Percentiles rank a stretch among this genome's conserved stretches.
Conservation (phyloP, 2,888 invertebrate species). For the Tigriopus californicus region DNA sequence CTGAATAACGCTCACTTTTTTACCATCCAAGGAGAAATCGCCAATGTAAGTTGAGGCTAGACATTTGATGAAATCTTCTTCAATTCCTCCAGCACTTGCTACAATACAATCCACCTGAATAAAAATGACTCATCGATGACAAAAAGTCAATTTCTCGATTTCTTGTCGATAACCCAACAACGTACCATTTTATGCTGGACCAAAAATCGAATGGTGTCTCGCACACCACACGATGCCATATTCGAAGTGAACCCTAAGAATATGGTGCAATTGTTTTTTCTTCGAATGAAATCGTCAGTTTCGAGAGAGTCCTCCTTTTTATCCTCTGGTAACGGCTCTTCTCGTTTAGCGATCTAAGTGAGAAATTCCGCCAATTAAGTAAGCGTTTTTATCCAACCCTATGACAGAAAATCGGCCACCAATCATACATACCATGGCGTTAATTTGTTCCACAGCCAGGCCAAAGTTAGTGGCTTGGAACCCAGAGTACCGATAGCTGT, state of each 20-base stretch:
- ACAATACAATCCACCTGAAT: constrained; percentile 67
- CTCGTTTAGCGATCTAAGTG: constrained; percentile 44
- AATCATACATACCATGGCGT: constrained; percentile 50
- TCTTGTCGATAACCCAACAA: no score
- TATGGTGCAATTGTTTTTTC: constrained; percentile 53
- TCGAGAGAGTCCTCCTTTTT: constrained; percentile 36
- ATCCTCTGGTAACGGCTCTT: constrained; percentile 45
- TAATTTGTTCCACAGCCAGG: constrained; percentile 69
- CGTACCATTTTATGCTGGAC: constrained; percentile 53
- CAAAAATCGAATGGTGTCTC: constrained; percentile 74
- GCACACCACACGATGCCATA: constrained; percentile 79
- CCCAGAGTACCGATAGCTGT: constrained; percentile 61
- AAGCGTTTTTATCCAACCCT: no score
- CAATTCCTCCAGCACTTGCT: constrained; percentile 91
- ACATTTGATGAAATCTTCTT: constrained; percentile 98
- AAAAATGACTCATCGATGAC: no score
- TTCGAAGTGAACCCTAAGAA: constrained; percentile 96
- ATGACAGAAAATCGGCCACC: neutral
- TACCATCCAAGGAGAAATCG: constrained; percentile 65
- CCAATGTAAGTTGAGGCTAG: constrained; percentile 84
- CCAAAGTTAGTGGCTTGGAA: constrained; percentile 96
- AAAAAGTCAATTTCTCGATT: no score
- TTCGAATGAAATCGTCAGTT: constrained; percentile 18
- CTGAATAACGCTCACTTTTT: constrained; percentile 17
- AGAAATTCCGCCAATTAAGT: no score